phyloP scores from a whole-genome alignment of 2,797 vertebrate species.

The Heterohyrax brucei region DNA sequence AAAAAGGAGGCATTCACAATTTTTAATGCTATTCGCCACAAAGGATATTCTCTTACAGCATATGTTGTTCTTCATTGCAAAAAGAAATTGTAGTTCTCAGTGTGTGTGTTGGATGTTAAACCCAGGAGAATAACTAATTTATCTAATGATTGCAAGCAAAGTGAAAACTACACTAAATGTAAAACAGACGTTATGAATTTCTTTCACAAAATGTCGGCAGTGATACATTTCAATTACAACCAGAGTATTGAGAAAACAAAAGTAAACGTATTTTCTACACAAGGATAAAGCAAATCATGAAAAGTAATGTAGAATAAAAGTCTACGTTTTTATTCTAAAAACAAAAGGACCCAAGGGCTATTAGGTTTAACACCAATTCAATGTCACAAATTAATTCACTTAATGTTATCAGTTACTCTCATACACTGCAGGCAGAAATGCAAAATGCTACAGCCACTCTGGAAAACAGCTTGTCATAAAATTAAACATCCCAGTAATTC shows the following conservation, averaged over 20 bases:
- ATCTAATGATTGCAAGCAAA: slow-evolving; percentile 88
- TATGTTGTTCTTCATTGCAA: slow-evolving; percentile 6
- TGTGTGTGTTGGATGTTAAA: slow-evolving; percentile 71
- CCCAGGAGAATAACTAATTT: slow-evolving; percentile 90
- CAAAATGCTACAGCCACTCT: too few relatives aligned
- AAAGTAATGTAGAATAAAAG: slow-evolving; percentile 49
- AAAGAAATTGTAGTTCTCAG: background rate
- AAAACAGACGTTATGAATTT: slow-evolving; percentile 90
- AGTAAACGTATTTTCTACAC: slow-evolving; percentile 60
- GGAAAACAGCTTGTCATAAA: slow-evolving; percentile 25
- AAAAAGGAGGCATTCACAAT: slow-evolving; percentile 15
- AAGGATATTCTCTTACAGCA: background rate
- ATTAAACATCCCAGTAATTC: slow-evolving; percentile 60
- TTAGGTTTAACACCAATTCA: slow-evolving; percentile 5
- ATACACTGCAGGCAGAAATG: background rate
- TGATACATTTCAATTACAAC: slow-evolving; percentile 36
- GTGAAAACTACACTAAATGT: slow-evolving; percentile 79
- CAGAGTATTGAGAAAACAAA: slow-evolving; percentile 50
- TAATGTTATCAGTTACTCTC: slow-evolving; percentile 18
- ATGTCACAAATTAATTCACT: slow-evolving; percentile 8
- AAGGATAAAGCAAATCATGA: slow-evolving; percentile 59
- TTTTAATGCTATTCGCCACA: background rate
- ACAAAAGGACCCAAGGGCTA: background rate
- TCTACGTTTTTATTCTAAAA: slow-evolving; percentile 9
- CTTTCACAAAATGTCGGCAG: slow-evolving; percentile 83